A percentile compares a stretch with the other conserved stretches of the same genome.
Evolutionary conservation across 2,113 vertebrate species (phyloP).

Genomic region (Maccullochella peelii): DNA sequence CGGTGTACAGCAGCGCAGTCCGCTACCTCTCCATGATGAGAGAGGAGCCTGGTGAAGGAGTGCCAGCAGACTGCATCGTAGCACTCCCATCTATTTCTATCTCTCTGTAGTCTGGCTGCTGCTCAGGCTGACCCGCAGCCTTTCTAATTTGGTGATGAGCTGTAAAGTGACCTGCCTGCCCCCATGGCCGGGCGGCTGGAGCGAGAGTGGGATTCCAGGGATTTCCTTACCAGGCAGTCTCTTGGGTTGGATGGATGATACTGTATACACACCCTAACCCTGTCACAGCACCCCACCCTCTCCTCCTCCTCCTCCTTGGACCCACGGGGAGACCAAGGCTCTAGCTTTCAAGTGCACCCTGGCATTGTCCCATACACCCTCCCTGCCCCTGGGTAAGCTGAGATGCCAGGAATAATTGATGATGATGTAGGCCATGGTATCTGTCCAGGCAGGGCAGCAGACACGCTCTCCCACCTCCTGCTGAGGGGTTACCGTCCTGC

Average conservation of each 20-base stretch:
- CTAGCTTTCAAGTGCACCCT: conserved; percentile 56
- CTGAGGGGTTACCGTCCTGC: conserved; percentile 72
- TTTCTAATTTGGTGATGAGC: conserved; percentile 84
- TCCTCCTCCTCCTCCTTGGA: conserved; percentile 37
- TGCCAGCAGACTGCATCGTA: conserved; percentile 41
- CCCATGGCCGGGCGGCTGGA: conserved; percentile 41
- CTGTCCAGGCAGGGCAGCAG: conserved; percentile 65
- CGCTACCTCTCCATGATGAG: conserved; percentile 34
- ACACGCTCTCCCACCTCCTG: conserved; percentile 73
- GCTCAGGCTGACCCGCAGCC: conserved; percentile 55
- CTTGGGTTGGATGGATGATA: conserved; percentile 57
- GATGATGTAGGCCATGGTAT: conserved; percentile 72
- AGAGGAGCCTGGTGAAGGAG: conserved; percentile 35
- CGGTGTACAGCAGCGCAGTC: background rate
- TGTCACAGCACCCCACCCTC: conserved; percentile 23
- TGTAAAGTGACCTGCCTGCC: conserved; percentile 82
- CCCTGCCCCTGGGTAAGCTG: conserved; percentile 76
- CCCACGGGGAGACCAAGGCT: conserved; percentile 61
- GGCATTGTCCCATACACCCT: conserved; percentile 70
- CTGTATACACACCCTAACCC: conserved; percentile 49
- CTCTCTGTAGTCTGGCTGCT: conserved; percentile 62
- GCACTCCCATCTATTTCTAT: conserved; percentile 65
- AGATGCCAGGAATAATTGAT: conserved; percentile 86
- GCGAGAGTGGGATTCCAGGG: conserved; percentile 76
- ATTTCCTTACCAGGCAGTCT: conserved; percentile 75